phyloP scores from a whole-genome alignment of 2,113 vertebrate genomes.

The Salvator merianae region DNA sequence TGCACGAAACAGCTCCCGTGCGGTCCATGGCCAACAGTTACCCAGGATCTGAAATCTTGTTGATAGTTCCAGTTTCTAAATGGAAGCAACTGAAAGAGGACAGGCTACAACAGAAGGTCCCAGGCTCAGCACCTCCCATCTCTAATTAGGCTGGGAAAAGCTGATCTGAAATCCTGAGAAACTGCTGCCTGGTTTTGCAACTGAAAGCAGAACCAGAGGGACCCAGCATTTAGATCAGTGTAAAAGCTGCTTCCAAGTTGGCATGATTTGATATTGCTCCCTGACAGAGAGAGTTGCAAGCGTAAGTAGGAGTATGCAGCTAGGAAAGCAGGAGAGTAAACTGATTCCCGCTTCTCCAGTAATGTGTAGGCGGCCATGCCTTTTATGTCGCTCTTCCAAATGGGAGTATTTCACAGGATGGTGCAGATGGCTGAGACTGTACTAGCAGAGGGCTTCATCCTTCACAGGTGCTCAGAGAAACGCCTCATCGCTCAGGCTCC shows the following conservation, averaged over 20 bases:
- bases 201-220: no score
- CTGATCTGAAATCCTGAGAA: background rate
- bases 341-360: background rate
- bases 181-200: no score
- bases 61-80: no score
- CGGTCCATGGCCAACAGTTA: no score
- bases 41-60: no score
- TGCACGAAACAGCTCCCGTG: no score
- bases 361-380: background rate
- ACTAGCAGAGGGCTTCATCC: background rate
- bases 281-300: no score
- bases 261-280: no score
- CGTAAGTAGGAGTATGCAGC: background rate
- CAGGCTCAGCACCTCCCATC: background rate
- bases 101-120: background rate
- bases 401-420: background rate
- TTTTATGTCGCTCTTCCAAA: no score
- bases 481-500: background rate
- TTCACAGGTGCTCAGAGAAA: background rate
- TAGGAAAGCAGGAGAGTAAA: background rate
- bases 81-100: no score
- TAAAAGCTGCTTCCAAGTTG: no score
- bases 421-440: background rate
- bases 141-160: background rate
- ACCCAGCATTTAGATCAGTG: no score